Conservation (phyloP, 2,113 vertebrate genomes). For the Morone chrysops region DNA sequence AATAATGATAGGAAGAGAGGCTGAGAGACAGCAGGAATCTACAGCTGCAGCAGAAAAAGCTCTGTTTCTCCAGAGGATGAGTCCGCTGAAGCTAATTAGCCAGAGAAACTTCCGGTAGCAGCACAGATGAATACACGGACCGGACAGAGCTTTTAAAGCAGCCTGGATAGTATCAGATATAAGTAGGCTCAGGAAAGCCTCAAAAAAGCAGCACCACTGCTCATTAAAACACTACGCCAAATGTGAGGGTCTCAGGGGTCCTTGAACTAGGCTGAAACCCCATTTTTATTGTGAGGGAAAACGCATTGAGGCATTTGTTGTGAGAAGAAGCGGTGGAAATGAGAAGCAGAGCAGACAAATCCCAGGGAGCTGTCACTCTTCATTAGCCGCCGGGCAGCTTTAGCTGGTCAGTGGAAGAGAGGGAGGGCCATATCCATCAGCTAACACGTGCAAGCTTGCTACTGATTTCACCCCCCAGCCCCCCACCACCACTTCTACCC, state of each 20-base stretch:
- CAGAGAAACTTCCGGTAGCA: conserved; percentile 62
- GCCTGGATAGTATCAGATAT: conserved; percentile 48
- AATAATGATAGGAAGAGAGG: conserved; percentile 51
- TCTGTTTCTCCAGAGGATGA: conserved; percentile 46
- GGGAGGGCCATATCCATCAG: conserved; percentile 73
- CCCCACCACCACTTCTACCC: conserved; percentile 31
- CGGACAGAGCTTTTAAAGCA: conserved; percentile 63
- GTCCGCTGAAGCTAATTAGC: conserved; percentile 66
- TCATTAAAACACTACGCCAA: conserved; percentile 78
- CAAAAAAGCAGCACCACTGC: conserved; percentile 59
- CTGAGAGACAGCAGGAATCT: conserved; percentile 41
- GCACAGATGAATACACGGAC: conserved; percentile 51
- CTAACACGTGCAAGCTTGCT: conserved; percentile 77
- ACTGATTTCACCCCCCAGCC: conserved; percentile 70
- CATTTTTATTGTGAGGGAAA: conserved; percentile 62
- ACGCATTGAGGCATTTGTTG: conserved; percentile 73
- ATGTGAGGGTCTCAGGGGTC: conserved; percentile 74
- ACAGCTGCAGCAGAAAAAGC: conserved; percentile 61
- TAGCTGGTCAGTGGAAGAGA: conserved; percentile 77
- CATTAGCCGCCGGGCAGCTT: conserved; percentile 80
- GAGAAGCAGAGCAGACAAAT: conserved; percentile 79
- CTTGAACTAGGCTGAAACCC: conserved; percentile 71
- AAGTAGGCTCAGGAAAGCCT: conserved; percentile 58
- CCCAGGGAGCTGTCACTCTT: conserved; percentile 84
- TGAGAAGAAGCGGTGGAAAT: conserved; percentile 80